Base-by-base conservation (phyloP, 2,888 invertebrate genomes). In the Conistra vaccinii region DNA sequence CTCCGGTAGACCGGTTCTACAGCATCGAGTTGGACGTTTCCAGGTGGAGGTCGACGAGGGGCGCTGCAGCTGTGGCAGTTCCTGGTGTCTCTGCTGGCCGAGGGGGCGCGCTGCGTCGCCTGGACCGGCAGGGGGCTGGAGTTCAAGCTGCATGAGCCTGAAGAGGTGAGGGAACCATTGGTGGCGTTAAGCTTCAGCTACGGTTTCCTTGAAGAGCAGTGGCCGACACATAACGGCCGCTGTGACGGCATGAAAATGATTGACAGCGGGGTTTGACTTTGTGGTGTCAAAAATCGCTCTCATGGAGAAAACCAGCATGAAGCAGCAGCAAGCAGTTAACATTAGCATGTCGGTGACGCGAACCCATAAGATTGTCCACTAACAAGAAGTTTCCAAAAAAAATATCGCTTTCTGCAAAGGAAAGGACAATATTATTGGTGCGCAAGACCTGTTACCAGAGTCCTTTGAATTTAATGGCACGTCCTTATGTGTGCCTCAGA, bases 81-180 rank as follows among this genome's bases (percentile, higher is more conserved):
- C 95, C 97, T 99, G 65, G 99, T 99, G 97, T 98, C 80, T 93
- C 94, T 90, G 91, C 96, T 97, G 97, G 98, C 88, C 97, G 98
- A 94, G 98, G 96, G 96, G 9, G 97, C 98, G 32, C 98, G 98
- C 73, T 98, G 98, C 92, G 99, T 99, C 80, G 98, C 99, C 3
- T 99, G 99, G 99, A 99, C 99, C 0, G 99, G 99, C 0, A 96
- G 99, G 20, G 99, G 99, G 2, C 98, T 99, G 96, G 99, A 99
- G 94, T 99, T 99, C 93, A 99, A 99, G 93, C 97, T 99, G 55
- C 98, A 99, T 78, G 99, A 99, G 93, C 99, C 99, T 0, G 99
- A 99, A 96, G 99, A 99, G 97, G 98, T 95, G 53, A 97, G 66
- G 5, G 6, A 17, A 45, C 7, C 29, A n/a, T 7, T 7, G 35